Conservation (phyloP, 2,797 vertebrate genomes). For the Okamejei kenojei region DNA sequence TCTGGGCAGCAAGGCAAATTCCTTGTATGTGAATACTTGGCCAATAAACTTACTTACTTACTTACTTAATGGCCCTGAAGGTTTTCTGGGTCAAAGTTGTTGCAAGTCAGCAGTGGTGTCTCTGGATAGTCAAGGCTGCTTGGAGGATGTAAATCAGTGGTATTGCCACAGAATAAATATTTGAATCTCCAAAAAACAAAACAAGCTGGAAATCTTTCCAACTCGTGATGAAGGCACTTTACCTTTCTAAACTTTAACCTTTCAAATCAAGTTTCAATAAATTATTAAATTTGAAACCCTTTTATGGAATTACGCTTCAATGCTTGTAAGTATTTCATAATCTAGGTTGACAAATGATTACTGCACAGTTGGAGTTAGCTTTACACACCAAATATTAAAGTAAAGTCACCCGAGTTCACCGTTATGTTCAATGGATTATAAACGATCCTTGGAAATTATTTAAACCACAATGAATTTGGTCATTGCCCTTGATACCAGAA, state of each 20-base stretch:
- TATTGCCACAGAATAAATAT: not conserved
- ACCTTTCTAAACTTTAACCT: not conserved
- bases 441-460: not conserved
- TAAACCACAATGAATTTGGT: not conserved
- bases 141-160: not conserved
- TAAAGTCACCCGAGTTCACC: too few species aligned
- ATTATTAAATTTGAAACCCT: not conserved
- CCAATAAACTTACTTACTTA: too few species aligned
- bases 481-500: too few species aligned
- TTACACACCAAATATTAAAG: not conserved
- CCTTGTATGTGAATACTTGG: too few species aligned
- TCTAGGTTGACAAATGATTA: not conserved
- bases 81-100: too few species aligned
- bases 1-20: too few species aligned
- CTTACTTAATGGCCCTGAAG: too few species aligned
- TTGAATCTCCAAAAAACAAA: not conserved
- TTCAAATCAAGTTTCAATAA: not conserved
- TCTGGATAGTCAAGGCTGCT: too few species aligned
- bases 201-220: not conserved
- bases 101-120: too few species aligned
- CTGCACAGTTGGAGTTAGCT: not conserved
- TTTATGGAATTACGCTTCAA: not conserved
- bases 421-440: not conserved
- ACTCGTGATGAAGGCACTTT: not conserved
- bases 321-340: not conserved